These are phyloP conservation scores for Campopleginae sp. DNA, from an alignment of 2,888 invertebrate species.

Conservation along the genomic window DNA sequence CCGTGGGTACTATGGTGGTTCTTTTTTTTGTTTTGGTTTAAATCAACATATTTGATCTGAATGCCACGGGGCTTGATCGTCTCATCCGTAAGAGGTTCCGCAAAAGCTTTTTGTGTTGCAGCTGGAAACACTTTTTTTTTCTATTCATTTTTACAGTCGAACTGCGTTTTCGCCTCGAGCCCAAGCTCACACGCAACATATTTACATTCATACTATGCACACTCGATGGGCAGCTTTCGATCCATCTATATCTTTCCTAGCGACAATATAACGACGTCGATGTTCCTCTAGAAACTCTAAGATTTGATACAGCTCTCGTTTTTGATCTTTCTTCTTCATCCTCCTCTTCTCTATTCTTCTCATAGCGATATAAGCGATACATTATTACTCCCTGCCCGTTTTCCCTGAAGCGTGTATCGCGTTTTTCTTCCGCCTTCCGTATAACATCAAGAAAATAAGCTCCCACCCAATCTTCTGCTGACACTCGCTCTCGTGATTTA, in stretches of 20 bases:
- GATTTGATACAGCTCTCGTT: constrained; percentile 40
- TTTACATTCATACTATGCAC: background rate
- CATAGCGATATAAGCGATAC: background rate
- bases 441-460: background rate
- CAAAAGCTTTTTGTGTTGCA: background rate
- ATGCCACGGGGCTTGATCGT: background rate
- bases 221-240: background rate
- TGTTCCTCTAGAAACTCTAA: constrained; percentile 16
- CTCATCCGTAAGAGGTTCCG: background rate
- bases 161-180: background rate
- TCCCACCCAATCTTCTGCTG: background rate
- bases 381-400: background rate
- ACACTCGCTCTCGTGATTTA: constrained; percentile 21
- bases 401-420: background rate
- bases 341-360: constrained; percentile 8
- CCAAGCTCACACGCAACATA: background rate
- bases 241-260: background rate
- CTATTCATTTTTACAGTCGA: constrained; percentile 3
- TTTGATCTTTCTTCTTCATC: constrained; percentile 12
- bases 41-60: background rate
- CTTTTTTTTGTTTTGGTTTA: background rate
- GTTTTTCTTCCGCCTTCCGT: background rate
- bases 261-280: constrained; percentile 38
- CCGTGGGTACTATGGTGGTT: background rate
- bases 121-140: background rate